Conservation (phyloP, 2,888 invertebrate species). For the Ethmia dodecea region DNA sequence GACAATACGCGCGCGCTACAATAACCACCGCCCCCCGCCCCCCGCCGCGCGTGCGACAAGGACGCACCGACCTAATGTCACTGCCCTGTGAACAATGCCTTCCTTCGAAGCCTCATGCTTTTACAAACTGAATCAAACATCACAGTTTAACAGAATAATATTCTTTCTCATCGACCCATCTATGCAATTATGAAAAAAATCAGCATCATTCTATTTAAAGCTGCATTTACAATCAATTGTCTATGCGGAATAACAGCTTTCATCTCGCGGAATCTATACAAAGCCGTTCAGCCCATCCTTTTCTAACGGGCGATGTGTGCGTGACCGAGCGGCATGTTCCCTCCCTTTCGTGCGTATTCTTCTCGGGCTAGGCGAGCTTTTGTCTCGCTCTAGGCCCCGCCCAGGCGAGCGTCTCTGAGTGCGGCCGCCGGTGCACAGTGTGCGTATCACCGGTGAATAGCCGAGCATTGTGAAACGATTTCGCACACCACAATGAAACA, state of each 20-base stretch:
- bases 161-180: constrained; percentile 6
- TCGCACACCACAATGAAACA: constrained; percentile 66
- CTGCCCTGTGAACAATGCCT: constrained; percentile 74
- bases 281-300: constrained; percentile 69
- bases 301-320: constrained; percentile 68
- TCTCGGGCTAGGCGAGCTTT: constrained; percentile 47
- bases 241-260: constrained; percentile 68
- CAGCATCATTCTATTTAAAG: constrained; percentile 35
- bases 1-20: constrained; percentile 77
- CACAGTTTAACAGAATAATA: constrained; percentile 19
- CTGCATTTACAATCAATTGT: constrained; percentile 65
- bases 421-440: constrained; percentile 48
- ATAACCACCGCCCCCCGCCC: constrained; percentile 68
- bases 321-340: constrained; percentile 43
- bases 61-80: constrained; percentile 75
- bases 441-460: constrained; percentile 55
- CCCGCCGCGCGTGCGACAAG: constrained; percentile 65
- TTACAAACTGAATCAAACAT: constrained; percentile 40
- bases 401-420: constrained; percentile 56
- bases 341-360: constrained; percentile 46
- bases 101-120: constrained; percentile 44
- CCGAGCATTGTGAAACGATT: constrained; percentile 62
- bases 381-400: constrained; percentile 71
- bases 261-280: constrained; percentile 70
- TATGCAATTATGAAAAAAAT: constrained; percentile 25